Percentiles rank a stretch among this genome's conserved stretches.
These are phyloP conservation scores for Martes martes DNA, from an alignment of 2,113 vertebrate species.

Conservation along the genomic window DNA sequence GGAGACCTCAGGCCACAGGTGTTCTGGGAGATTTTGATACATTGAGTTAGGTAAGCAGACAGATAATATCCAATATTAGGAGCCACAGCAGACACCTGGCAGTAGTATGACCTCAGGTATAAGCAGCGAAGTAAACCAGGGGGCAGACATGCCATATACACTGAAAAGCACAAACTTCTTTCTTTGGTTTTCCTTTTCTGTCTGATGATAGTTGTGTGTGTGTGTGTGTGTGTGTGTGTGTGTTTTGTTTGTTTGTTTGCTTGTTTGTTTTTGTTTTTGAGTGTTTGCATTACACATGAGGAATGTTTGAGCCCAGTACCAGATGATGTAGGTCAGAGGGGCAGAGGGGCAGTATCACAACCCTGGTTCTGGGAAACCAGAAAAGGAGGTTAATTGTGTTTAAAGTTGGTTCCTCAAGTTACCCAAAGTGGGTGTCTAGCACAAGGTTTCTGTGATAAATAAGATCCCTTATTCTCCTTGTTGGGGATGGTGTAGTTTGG, in stretches of 20 bases:
- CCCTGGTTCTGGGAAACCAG: not conserved
- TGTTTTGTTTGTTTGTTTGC: too few relatives aligned
- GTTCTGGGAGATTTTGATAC: not conserved
- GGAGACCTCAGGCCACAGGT: fast-evolving
- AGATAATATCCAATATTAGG: not conserved
- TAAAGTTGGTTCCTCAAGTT: not conserved
- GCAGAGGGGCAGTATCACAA: not conserved
- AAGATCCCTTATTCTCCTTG: too few relatives aligned
- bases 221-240: too few relatives aligned
- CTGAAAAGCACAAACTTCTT: not conserved
- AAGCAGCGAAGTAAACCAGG: not conserved
- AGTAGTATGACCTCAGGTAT: not conserved
- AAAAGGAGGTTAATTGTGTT: not conserved
- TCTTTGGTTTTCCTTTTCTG: not conserved
- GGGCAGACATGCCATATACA: not conserved
- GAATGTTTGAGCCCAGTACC: not conserved
- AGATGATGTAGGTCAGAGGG: not conserved
- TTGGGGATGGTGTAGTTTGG: not conserved
- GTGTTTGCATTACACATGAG: not conserved
- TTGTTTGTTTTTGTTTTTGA: too few relatives aligned
- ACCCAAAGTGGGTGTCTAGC: not conserved
- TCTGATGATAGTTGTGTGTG: not conserved
- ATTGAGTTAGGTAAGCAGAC: not conserved
- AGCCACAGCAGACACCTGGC: fast-evolving
- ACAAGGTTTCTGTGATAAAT: not conserved